Evolutionary conservation across 2,888 invertebrate species (phyloP), one percentile per base, ranked within the genome.

Genomic region (Brachyopa scutellaris): DNA sequence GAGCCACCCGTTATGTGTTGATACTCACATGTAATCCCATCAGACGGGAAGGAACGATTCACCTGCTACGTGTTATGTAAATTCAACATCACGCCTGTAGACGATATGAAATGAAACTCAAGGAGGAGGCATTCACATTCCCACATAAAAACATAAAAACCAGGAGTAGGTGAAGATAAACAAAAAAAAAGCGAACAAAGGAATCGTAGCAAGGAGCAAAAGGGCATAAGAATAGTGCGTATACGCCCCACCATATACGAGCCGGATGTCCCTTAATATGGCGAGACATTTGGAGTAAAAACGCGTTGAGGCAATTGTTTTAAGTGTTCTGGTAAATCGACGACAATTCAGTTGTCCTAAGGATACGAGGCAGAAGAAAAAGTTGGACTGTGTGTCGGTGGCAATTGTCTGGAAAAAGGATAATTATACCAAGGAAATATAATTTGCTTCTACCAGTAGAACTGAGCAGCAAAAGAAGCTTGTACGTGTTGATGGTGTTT

Each of bases 341-440:
- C 23, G 36, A 49, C 36, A n/a, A n/a, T n/a, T n/a, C n/a, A n/a
- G n/a, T n/a, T n/a, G n/a, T n/a, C n/a, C n/a, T n/a, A n/a, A n/a
- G 7, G 55, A 38, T 6, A 26, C 23, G 33, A 17, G 1, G 13
- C 23, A 61, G 11, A 33, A 21, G 23, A 45, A 36, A 23, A 1
- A 8, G 9, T 17, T 17, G 3, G 6, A 26, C 26, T n/a, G n/a
- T n/a, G 26, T 6, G 66, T 26, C 17, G 49, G 38, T 77, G 69
- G 69, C 62, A 69, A 77, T 77, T 77, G 69, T 77, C 69, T 77
- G 77, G 69, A 69, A 76, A n/a, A 62, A 77, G 69, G 61, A 69
- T 77, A 77, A 77, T 77, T 69, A 69, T 29, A 47, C 55, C 36
- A 31, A 8, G 23, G 49, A 77, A 62, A 49, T 62, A 62, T 77